These are phyloP conservation scores for Eretmocerus hayati DNA, from an alignment of 2,888 invertebrate species.

Conservation along the genomic window DNA sequence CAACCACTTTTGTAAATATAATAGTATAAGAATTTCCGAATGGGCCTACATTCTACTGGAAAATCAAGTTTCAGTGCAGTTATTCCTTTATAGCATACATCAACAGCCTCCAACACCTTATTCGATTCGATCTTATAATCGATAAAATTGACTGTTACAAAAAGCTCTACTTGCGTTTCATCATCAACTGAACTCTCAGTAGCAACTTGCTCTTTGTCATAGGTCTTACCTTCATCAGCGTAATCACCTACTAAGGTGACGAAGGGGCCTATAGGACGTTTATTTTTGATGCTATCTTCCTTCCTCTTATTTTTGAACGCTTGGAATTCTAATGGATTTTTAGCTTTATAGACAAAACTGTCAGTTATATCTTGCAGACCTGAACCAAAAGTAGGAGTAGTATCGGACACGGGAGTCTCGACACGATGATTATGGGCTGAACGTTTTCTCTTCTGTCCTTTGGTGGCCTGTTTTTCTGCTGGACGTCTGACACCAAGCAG, in stretches of 20 bases:
- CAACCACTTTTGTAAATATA: conserved; percentile 11
- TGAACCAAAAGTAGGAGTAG: neutral
- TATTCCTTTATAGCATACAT: conserved; percentile 20
- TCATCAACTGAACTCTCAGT: neutral
- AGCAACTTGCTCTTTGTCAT: too few species aligned
- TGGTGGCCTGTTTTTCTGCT: too few species aligned
- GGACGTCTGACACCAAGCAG: too few species aligned
- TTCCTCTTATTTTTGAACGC: neutral
- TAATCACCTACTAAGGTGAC: neutral
- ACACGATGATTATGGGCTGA: too few species aligned
- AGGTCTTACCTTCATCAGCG: too few species aligned
- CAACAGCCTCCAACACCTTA: conserved; percentile 9
- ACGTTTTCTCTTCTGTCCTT: too few species aligned
- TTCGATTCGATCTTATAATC: conserved; percentile 4
- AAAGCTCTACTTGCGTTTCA: neutral
- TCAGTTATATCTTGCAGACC: neutral
- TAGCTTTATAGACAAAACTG: neutral
- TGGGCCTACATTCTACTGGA: conserved; percentile 9
- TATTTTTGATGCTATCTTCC: neutral
- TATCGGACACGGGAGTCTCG: neutral
- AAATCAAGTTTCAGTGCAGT: conserved; percentile 17
- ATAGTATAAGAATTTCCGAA: conserved; percentile 12
- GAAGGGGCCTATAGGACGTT: neutral
- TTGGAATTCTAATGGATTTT: neutral
- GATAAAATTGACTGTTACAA: neutral